These are phyloP conservation scores for Dolichallabes microphthalmus DNA, from an alignment of 2,113 vertebrate genomes.

Conservation along the genomic window DNA sequence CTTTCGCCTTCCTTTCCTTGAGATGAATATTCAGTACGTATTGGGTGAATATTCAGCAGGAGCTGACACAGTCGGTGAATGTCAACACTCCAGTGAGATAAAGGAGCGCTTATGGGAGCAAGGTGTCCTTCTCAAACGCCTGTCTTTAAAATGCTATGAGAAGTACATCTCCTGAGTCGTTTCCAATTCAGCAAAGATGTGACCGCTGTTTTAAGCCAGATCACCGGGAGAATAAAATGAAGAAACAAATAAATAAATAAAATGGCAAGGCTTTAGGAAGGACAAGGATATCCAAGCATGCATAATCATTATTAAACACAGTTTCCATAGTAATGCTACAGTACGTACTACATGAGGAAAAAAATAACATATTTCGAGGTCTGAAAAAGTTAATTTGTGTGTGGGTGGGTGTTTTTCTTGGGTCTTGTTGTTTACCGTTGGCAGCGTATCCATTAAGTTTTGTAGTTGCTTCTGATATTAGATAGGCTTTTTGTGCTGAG, in stretches of 20 bases:
- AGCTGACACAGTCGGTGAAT: slow-evolving; percentile 31
- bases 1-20: slow-evolving; percentile 22
- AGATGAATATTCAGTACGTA: slow-evolving; percentile 38
- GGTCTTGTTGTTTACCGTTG: slow-evolving; percentile 37
- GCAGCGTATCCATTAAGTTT: slow-evolving; percentile 53
- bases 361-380: slow-evolving; percentile 27
- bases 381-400: slow-evolving; percentile 25
- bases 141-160: slow-evolving; percentile 12
- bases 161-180: slow-evolving; percentile 32
- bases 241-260: neutral
- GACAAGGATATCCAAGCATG: slow-evolving; percentile 41
- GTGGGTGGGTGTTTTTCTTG: slow-evolving; percentile 15
- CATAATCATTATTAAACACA: slow-evolving; percentile 52
- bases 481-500: slow-evolving; percentile 34
- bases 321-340: slow-evolving; percentile 59
- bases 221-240: slow-evolving; percentile 58
- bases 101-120: neutral
- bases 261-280: slow-evolving; percentile 42
- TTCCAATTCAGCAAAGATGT: slow-evolving; percentile 21
- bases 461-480: slow-evolving; percentile 57
- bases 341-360: neutral
- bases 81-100: slow-evolving; percentile 2
- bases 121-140: slow-evolving; percentile 12
- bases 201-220: slow-evolving; percentile 47
- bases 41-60: slow-evolving; percentile 14